phyloP scores from a whole-genome alignment of 2,113 vertebrate genomes.

The Calyptommatus sinebrachiatus region DNA sequence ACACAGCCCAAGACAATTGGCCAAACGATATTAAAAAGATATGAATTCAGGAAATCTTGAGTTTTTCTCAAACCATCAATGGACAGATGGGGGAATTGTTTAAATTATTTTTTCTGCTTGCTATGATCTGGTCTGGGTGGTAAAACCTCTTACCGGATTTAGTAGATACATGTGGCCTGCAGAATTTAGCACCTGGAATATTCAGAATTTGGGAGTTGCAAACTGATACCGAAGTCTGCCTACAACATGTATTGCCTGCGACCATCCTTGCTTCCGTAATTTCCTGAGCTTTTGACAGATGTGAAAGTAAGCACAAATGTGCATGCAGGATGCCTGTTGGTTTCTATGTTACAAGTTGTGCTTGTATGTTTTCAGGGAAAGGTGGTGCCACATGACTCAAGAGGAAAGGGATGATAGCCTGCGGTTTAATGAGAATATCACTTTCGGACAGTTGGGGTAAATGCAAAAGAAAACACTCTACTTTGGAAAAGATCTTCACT shows the following conservation, averaged over 20 bases:
- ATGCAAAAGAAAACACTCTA: neutral
- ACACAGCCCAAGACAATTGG: neutral
- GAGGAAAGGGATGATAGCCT: conserved; percentile 91
- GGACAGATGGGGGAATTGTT: too few relatives aligned
- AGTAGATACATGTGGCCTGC: neutral
- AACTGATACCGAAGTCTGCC: neutral
- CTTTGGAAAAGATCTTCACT: neutral
- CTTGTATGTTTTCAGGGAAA: conserved; percentile 80
- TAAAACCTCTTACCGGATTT: neutral
- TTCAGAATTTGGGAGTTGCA: neutral
- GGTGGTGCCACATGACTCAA: conserved; percentile 97
- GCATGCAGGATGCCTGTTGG: neutral
- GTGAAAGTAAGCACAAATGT: neutral
- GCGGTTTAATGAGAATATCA: conserved; percentile 94
- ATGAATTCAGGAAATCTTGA: neutral
- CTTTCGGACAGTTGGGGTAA: conserved; percentile 95
- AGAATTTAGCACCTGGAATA: too few relatives aligned
- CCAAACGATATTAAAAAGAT: too few relatives aligned
- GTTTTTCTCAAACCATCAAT: neutral
- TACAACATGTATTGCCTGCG: neutral
- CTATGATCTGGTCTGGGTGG: neutral
- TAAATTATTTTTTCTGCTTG: neutral
- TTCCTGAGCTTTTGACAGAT: neutral
- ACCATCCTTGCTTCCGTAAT: neutral
- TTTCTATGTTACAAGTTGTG: neutral